Evolutionary conservation across 92 coral and sea anemone genomes (phyloP), one percentile per base, ranked within the genome.

Genomic region (Zoanthus solanderi): DNA sequence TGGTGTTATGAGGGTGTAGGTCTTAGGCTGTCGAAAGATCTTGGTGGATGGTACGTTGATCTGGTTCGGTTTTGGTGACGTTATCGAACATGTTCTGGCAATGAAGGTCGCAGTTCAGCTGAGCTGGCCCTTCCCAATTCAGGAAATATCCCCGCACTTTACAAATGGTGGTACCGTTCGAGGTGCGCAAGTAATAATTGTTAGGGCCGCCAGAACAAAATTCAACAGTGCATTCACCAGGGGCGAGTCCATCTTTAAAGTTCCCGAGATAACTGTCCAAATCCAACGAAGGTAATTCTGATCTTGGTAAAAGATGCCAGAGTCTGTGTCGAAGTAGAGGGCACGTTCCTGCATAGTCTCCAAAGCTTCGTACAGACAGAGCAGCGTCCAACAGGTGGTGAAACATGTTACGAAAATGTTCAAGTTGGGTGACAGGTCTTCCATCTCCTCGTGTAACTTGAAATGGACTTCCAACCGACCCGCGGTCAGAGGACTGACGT

Each of bases 21-120:
- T 32, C 76, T 68, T 83, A 29, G 57, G 28, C 28, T 66, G 34
- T 29, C 87, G 72, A 0, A 32, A 7, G 23, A 83, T 83, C 23
- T 0, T 83, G 60, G 65, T 45, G 44, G 42, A 54, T 45, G 44
- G 72, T 7, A 15, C 68, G 4, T 1, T 2, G 68, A 15, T 1
- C 68, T 2, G n/a, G 5, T 61, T 18, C 29, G 6, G 68, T 23
- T 0, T 61, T 3, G 10, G n/a, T 6, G 9, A 69, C 13, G 3
- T 29, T 34, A 3, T 8, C 42, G 0, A 30, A 10, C 13, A 69
- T 13, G 16, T 69, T 69, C 28, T 69, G 0, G 6, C 3, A 0
- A 0, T 0, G 71, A 7, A 30, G 42, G 10, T 6, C 9, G 46
- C 28, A 69, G 15, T 69, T 69, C 14, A 69, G 44, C 0, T 23